These are phyloP conservation scores for Chlamydotis undulata DNA, from an alignment of 2,113 vertebrate genomes.

Conservation along the genomic window DNA sequence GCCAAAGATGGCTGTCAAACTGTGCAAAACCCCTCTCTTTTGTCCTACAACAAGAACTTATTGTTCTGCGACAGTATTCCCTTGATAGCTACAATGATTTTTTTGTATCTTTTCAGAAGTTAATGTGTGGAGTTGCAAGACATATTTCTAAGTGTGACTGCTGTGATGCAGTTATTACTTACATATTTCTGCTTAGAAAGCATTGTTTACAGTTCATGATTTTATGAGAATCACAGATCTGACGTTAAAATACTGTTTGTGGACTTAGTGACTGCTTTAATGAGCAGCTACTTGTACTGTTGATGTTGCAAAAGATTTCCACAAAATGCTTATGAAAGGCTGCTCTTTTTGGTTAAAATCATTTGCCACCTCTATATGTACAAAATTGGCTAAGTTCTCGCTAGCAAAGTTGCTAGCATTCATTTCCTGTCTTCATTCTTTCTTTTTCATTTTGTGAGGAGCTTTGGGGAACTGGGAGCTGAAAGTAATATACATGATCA, in stretches of 20 bases:
- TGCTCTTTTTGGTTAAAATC: neutral
- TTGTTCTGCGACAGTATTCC: neutral
- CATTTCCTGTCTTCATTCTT: neutral
- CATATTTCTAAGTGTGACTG: neutral
- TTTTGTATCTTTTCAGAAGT: neutral
- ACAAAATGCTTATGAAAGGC: neutral
- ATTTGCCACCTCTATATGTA: neutral
- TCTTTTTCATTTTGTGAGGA: neutral
- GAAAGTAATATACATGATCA: neutral
- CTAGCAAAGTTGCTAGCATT: neutral
- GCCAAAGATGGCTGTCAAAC: neutral
- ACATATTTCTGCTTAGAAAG: neutral
- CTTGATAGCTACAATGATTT: neutral
- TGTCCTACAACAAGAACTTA: neutral
- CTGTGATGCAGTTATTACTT: neutral
- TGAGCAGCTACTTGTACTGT: neutral
- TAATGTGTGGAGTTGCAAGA: neutral
- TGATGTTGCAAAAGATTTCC: neutral
- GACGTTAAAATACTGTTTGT: neutral
- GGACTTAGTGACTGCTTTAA: neutral
- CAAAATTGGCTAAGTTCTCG: neutral
- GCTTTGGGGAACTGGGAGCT: neutral
- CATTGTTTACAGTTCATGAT: neutral
- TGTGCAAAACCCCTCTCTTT: neutral
- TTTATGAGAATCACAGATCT: neutral